These are phyloP conservation scores for Yponomeuta plumbellus DNA, from an alignment of 2,888 invertebrate genomes.

Conservation along the genomic window DNA sequence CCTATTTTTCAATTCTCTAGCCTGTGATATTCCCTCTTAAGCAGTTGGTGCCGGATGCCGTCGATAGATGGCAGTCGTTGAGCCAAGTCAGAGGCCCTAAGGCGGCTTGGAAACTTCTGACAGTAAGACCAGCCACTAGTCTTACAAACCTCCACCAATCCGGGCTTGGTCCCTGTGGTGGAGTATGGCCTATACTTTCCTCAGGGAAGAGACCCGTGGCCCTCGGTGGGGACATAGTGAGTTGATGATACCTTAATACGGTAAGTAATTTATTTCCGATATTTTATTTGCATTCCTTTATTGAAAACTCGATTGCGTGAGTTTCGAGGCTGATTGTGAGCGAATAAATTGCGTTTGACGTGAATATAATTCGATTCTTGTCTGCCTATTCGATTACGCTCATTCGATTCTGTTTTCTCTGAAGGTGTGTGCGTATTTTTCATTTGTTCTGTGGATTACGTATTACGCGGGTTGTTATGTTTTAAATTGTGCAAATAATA, in stretches of 20 bases:
- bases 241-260: not conserved
- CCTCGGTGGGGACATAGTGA: too few species aligned
- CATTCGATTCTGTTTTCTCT: slow-evolving; percentile 21
- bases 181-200: too few species aligned
- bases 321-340: slow-evolving; percentile 32
- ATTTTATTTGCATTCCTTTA: slow-evolving; percentile 1
- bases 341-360: slow-evolving; percentile 37
- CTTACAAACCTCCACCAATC: too few species aligned
- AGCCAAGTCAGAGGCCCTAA: too few species aligned
- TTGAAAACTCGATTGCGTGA: slow-evolving; percentile 23
- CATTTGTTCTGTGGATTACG: not conserved
- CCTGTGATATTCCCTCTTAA: too few species aligned
- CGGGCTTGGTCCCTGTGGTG: too few species aligned
- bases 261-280: not conserved
- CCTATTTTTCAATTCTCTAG: too few species aligned
- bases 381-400: slow-evolving; percentile 30
- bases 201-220: too few species aligned
- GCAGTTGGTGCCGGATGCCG: too few species aligned
- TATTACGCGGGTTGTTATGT: not conserved
- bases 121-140: too few species aligned
- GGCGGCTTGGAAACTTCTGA: too few species aligned
- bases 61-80: too few species aligned
- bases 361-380: slow-evolving; percentile 33
- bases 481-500: not conserved
- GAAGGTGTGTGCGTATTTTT: not conserved